Percentiles rank a stretch among this genome's conserved stretches.
phyloP scores from a whole-genome alignment of 2,797 vertebrate species.

The Hydrolagus colliei region DNA sequence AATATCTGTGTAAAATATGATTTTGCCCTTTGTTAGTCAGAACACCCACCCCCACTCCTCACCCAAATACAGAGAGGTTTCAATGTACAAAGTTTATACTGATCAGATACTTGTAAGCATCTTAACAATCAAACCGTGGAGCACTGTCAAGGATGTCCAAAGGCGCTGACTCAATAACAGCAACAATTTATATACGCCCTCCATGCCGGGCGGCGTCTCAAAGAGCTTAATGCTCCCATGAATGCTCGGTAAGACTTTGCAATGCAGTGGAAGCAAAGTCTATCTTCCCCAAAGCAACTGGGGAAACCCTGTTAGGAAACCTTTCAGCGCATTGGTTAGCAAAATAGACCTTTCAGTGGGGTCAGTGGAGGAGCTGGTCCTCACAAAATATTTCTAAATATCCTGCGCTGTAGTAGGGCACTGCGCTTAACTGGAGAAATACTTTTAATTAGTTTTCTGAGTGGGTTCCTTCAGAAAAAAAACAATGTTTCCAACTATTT shows the following conservation, averaged over 20 bases:
- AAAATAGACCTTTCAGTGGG: not conserved
- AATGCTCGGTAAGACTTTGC: not conserved
- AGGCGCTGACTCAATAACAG: no score
- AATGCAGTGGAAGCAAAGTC: not conserved
- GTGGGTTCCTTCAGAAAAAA: constrained; percentile 13
- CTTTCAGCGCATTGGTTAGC: no score
- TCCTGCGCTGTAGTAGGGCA: not conserved
- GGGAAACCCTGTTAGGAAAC: no score
- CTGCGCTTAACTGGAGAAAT: not conserved
- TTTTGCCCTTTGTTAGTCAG: not conserved
- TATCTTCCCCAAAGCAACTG: not conserved
- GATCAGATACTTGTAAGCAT: no score
- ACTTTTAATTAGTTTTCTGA: not conserved
- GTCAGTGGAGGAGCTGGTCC: not conserved
- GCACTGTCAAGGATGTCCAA: no score
- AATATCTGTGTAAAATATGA: not conserved
- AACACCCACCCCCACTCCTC: not conserved
- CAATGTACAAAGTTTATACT: not conserved
- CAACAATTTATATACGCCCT: not conserved
- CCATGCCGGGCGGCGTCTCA: no score
- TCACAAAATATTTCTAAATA: not conserved
- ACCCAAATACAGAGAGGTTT: not conserved
- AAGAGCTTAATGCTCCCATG: no score
- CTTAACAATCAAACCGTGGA: not conserved
- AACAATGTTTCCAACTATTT: not conserved